Base-by-base conservation (phyloP, 2,888 invertebrate genomes). In the Ferrisia virgata region DNA sequence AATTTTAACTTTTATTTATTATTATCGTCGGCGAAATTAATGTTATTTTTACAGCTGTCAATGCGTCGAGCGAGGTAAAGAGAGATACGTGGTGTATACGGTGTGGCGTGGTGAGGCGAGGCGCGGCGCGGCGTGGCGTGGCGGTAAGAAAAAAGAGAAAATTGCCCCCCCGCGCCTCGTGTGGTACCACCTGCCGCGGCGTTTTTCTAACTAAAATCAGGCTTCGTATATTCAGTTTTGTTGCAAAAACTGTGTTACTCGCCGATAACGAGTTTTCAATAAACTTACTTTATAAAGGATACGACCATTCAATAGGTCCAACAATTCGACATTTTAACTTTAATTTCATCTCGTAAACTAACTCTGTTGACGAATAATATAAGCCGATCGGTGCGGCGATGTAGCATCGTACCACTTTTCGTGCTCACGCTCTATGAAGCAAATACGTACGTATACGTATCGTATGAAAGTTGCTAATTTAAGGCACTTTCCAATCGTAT, bases 1-100 rank as follows among this genome's bases (percentile, higher is more conserved):
- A 72, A 72, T 72, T 72, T 72, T 72, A 72, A 72, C 72, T 72
- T 72, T 72, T 72, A 72, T 72, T 72, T 72, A 72, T 72, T 72
- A 72, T 72, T 72, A 72, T 72, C 72, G 72, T 72, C 72, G 72
- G 13, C 72, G 72, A 72, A 72, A 72, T 72, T 72, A 72, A 72
- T 72, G 72, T 72, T 72, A 72, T 72, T 72, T 72, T 72, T 72
- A 72, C 72, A 72, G 33, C 72, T 72, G 72, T 72, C 72, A 72
- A 33, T 33, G 72, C 25, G n/a, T n/a, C 33, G 72, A 31, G 72
- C 36, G 33, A 31, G 25, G 18, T 28, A 47, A 18, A 47, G 18
- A 47, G 47, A 47, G n/a, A 36, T 36, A 47, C 43, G 47, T n/a
- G 47, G n/a, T n/a, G n/a, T n/a, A n/a, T n/a, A n/a, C n/a, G n/a